Base-by-base conservation (phyloP, 2,113 vertebrate species). In the Rhea pennata region DNA sequence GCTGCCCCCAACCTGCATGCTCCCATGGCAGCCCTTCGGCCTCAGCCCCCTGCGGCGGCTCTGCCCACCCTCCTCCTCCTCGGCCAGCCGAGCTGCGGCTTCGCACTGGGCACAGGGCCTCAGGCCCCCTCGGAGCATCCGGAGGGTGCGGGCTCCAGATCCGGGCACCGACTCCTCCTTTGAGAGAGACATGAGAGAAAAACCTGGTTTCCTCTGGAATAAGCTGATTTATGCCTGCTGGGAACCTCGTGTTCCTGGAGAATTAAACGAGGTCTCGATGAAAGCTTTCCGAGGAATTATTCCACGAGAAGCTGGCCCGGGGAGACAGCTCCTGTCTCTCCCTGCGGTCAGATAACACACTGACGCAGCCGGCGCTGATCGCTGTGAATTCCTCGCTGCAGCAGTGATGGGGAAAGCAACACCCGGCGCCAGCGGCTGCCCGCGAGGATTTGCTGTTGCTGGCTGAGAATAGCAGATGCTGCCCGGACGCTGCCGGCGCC, bases 11-110 rank as follows among this genome's bases (percentile, higher is more conserved):
- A 31, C 70, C 64, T 9, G 17, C 17, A 6, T 48, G 46, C 46
- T 48, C 62, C 48, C 19, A 15, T 36, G 3, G 2, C 78, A 58
- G 90, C 54, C 29, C 94, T 46, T 33, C 1, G 2, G 65, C 76
- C 89, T 16, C 59, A 13, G 9, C 50, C 46, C 46, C 46, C 46
- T 11, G n/a, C 1, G 59, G 33, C 4, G 65, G 84, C 69, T 90
- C 74, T 93, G 81, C 78, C 14, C 82, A n/a, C 44, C 74, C 50
- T 27, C 61, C 31, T 90, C 74, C 72, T 86, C 21, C 16, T 10
- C 15, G 19, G 24, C 13, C 29, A 1, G 3, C 12, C 1, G 3
- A 46, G 22, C 0, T 0, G 1, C 39, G 46, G 24, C 6, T 79
- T 66, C 22, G 20, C 19, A 23, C 48, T 48, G 24, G n/a, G 14